Base-by-base conservation (phyloP, 2,888 invertebrate genomes). In the Atrina japonica region DNA sequence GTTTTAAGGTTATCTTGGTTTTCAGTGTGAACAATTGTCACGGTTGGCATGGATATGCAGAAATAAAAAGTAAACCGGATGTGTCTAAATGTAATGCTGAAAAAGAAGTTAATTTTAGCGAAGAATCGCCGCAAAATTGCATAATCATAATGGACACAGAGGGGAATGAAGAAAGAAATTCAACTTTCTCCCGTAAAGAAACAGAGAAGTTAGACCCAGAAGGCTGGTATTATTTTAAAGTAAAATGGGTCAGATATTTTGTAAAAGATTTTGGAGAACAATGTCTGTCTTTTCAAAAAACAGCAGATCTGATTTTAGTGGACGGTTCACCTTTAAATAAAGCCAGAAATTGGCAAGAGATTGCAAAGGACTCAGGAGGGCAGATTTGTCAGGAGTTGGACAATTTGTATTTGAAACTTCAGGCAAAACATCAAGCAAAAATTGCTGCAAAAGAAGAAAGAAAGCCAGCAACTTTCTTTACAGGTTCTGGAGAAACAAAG, bases 11-110 rank as follows among this genome's bases (percentile, higher is more conserved):
- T 18, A 55, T 83, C 27, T 73, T 88, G 2, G 74, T 88, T 21
- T 88, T 83, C 73, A 88, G 88, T 77, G 88, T 87, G 2, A 85
- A 82, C 63, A 85, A 85, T 67, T 83, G 83, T 53, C 85, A 84
- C 79, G 88, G 88, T n/a, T 88, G 85, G 85, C 88, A 88, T 81
- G 88, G 88, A 6, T 85, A 82, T 76, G 83, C 82, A 41, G 70
- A 76, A 56, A 83, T 87, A 82, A 18, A 58, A 7, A 67, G 65
- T n/a, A 23, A 53, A 23, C 82, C 83, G 29, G 40, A 41, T 21
- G 21, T 7, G 27, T 30, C 30, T 16, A 5, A 35, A 7, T 7
- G 9, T 14, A n/a, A 25, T 3, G 16, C 9, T 23, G 23, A 27
- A 23, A 23, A 30, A 23, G n/a, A 16, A 2, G 43, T 18, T 18